phyloP scores from a whole-genome alignment of 2,113 vertebrate species.

The Anarrhichthys ocellatus region DNA sequence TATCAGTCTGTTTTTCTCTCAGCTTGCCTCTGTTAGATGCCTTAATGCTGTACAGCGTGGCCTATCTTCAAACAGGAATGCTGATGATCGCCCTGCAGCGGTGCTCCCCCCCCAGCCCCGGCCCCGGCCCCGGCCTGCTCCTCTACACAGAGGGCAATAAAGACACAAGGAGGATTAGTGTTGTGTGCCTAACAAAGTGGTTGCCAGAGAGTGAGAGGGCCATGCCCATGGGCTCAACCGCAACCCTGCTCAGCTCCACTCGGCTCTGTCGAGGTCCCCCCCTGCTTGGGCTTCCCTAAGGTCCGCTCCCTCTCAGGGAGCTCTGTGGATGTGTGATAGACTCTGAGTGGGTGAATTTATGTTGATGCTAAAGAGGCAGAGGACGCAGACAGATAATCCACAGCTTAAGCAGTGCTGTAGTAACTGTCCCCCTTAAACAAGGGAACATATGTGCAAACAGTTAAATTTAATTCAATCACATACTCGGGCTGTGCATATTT shows the following conservation, averaged over 20 bases:
- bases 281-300: conserved; percentile 71
- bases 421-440: conserved; percentile 76
- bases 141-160: conserved; percentile 78
- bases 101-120: conserved; percentile 43
- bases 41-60: conserved; percentile 76
- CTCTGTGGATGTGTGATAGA: conserved; percentile 83
- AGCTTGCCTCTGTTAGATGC: conserved; percentile 73
- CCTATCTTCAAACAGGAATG: conserved; percentile 82
- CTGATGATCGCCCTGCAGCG: conserved; percentile 79
- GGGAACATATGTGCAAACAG: conserved; percentile 79
- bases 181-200: conserved; percentile 80
- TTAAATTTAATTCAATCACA: conserved; percentile 76
- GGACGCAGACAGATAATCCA: conserved; percentile 82
- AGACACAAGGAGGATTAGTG: conserved; percentile 84
- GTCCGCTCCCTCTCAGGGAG: conserved; percentile 79
- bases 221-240: conserved; percentile 77
- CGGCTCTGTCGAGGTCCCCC: conserved; percentile 53
- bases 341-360: conserved; percentile 80
- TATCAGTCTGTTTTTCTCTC: conserved; percentile 57
- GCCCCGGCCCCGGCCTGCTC: conserved; percentile 59
- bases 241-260: conserved; percentile 55
- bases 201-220: conserved; percentile 79
- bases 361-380: conserved; percentile 79
- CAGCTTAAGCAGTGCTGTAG: conserved; percentile 73
- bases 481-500: conserved; percentile 49